Percentiles rank a stretch among this genome's conserved stretches.
Conservation (phyloP, 2,888 invertebrate genomes). For the Lepeophtheirus nordmannii region DNA sequence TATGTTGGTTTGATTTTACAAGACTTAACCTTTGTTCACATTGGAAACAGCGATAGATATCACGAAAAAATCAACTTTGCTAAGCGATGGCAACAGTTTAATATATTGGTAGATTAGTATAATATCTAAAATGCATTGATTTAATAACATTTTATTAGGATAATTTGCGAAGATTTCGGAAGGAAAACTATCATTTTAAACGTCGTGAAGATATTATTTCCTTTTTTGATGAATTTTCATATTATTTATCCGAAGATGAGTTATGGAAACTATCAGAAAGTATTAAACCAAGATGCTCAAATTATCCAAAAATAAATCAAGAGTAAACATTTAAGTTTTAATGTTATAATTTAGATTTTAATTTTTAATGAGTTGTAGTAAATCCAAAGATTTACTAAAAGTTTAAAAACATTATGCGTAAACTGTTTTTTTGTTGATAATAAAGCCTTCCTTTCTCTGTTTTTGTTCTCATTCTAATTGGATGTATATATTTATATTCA, state of each 20-base stretch:
- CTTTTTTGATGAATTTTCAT: slow-evolving; percentile 92
- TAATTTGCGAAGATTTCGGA: slow-evolving; percentile 92
- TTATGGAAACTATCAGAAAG: slow-evolving; percentile 97
- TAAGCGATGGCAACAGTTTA: slow-evolving; percentile 96
- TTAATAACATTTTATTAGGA: slow-evolving; percentile 38
- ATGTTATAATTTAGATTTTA: too few species aligned
- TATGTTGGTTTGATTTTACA: slow-evolving; percentile 61
- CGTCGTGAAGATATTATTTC: slow-evolving; percentile 81
- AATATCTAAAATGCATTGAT: too few species aligned
- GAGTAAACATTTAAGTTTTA: too few species aligned
- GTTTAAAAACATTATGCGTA: too few species aligned
- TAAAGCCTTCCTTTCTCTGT: too few species aligned
- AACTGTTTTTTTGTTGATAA: too few species aligned
- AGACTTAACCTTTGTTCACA: slow-evolving; percentile 96
- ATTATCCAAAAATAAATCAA: slow-evolving; percentile 28
- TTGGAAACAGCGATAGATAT: slow-evolving; percentile 81
- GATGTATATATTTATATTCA: too few species aligned
- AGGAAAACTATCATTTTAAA: slow-evolving; percentile 86
- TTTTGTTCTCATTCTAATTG: too few species aligned
- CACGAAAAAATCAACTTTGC: slow-evolving; percentile 83
- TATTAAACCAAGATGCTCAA: slow-evolving; percentile 73
- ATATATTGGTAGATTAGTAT: slow-evolving; percentile 50
- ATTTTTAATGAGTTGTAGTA: too few species aligned
- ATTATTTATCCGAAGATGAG: slow-evolving; percentile 85
- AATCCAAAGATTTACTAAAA: too few species aligned